Evolutionary conservation across 2,888 invertebrate species (phyloP).

Genomic region (Agonopterix alstromeriana): DNA sequence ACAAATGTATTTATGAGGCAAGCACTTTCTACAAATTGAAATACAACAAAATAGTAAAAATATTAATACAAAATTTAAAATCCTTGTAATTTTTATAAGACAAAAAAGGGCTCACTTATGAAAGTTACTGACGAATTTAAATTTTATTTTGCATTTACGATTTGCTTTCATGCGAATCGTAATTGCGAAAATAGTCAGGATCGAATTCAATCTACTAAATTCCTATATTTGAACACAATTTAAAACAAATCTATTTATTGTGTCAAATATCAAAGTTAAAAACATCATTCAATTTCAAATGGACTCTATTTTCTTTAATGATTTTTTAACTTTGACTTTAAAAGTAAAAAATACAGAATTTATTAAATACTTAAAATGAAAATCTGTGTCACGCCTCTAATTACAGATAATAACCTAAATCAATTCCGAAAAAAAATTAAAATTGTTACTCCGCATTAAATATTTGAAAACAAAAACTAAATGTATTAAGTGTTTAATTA

Average conservation of each 20-base stretch:
- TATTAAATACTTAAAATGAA: not conserved
- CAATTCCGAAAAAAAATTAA: not conserved
- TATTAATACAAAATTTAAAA: constrained; percentile 35
- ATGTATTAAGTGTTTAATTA: constrained; percentile 57
- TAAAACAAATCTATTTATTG: too few relatives aligned
- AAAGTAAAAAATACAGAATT: not conserved
- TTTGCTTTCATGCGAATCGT: constrained; percentile 12
- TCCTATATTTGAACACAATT: too few relatives aligned
- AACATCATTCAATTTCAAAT: too few relatives aligned
- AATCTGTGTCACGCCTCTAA: not conserved
- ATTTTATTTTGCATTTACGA: constrained; percentile 30
- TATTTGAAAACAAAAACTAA: constrained; percentile 31
- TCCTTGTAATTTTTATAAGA: constrained; percentile 36
- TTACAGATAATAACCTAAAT: not conserved
- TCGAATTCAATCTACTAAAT: not conserved
- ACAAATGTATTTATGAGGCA: constrained; percentile 6
- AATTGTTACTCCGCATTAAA: constrained; percentile 53
- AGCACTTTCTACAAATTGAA: constrained; percentile 7
- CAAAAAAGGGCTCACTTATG: constrained; percentile 54
- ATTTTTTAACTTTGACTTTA: too few relatives aligned
- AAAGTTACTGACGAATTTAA: constrained; percentile 41
- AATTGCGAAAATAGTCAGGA: constrained; percentile 9
- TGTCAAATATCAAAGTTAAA: too few relatives aligned
- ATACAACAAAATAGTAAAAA: constrained; percentile 7
- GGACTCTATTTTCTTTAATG: too few relatives aligned